Base-by-base conservation (phyloP, 1,140 invertebrate genomes). In the Phocides pigmalion region DNA sequence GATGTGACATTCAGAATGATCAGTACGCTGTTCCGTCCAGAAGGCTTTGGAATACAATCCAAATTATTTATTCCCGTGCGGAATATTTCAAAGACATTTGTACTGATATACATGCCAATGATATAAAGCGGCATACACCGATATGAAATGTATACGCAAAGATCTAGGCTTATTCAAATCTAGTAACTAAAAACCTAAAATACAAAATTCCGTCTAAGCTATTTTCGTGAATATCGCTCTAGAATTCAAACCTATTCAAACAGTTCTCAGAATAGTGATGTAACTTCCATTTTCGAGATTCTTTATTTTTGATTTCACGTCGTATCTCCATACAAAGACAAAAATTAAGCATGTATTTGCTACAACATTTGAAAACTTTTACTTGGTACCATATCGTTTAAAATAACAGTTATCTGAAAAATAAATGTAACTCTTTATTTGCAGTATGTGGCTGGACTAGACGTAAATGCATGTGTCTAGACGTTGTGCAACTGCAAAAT, bases 401-500 rank as follows among this genome's bases (percentile, higher is more conserved):
- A n/a, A n/a, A n/a, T n/a, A n/a, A n/a, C n/a, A n/a, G n/a, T n/a
- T n/a, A n/a, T n/a, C n/a, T n/a, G n/a, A n/a, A n/a, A n/a, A n/a
- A n/a, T n/a, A n/a, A n/a, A n/a, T n/a, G n/a, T n/a, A n/a, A n/a
- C n/a, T n/a, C n/a, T n/a, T n/a, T n/a, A n/a, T n/a, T n/a, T n/a
- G n/a, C n/a, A n/a, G n/a, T n/a, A n/a, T n/a, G n/a, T n/a, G n/a
- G n/a, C n/a, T n/a, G n/a, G n/a, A n/a, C n/a, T n/a, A n/a, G n/a
- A n/a, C n/a, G 2, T 32, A 32, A 50, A 32, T 50, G 25, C 12
- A 11, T 8, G 47, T 11, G 47, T 11, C 39, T 25, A 56, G 15
- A 28, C 19, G 39, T 11, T 19, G 14, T 16, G 9, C 19, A 25
- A 56, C 15, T 56, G 14, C 14, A 56, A 56, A 56, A 56, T 56